A percentile compares a stretch with the other conserved stretches of the same genome.
These are phyloP conservation scores for Echinometra lucunter DNA, from an alignment of 53 echinoderm and acorn worm genomes.

Conservation along the genomic window DNA sequence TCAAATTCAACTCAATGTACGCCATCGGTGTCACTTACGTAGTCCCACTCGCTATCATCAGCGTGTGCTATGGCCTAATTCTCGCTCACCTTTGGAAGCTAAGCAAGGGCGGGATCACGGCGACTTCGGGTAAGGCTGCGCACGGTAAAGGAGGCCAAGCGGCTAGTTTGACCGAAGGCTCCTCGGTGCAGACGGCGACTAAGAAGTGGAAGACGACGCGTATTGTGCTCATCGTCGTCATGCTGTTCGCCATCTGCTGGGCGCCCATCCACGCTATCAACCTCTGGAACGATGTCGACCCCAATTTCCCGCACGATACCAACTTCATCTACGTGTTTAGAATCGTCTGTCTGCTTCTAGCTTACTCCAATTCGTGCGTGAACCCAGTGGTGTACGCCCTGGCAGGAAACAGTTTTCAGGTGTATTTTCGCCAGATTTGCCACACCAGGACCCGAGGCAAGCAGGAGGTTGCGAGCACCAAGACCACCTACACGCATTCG, in stretches of 20 bases:
- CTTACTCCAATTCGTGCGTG: constrained; percentile 92
- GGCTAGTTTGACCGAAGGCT: constrained; percentile 49
- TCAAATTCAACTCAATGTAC: constrained; percentile 72
- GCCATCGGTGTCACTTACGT: constrained; percentile 80
- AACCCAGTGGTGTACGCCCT: constrained; percentile 95
- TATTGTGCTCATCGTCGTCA: constrained; percentile 89
- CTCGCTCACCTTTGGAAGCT: constrained; percentile 88
- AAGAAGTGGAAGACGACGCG: constrained; percentile 95
- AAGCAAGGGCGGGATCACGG: constrained; percentile 73
- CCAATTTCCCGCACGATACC: not conserved
- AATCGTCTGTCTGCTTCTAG: constrained; percentile 74
- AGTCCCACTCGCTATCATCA: constrained; percentile 85
- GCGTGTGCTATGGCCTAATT: constrained; percentile 94
- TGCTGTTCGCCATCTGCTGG: constrained; percentile 95
- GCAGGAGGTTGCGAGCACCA: constrained; percentile 15
- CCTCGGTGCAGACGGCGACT: constrained; percentile 84
- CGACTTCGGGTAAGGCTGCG: constrained; percentile 23
- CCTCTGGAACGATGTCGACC: constrained; percentile 83
- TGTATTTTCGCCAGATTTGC: constrained; percentile 80
- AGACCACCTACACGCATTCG: constrained; percentile 55
- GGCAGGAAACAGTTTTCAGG: constrained; percentile 87
- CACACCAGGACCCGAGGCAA: not conserved
- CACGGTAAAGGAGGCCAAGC: constrained; percentile 32
- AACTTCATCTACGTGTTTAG: constrained; percentile 60
- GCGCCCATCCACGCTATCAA: constrained; percentile 90